Evolutionary conservation across 2,113 vertebrate genomes (phyloP).

Genomic region (Phaetusa simplex): DNA sequence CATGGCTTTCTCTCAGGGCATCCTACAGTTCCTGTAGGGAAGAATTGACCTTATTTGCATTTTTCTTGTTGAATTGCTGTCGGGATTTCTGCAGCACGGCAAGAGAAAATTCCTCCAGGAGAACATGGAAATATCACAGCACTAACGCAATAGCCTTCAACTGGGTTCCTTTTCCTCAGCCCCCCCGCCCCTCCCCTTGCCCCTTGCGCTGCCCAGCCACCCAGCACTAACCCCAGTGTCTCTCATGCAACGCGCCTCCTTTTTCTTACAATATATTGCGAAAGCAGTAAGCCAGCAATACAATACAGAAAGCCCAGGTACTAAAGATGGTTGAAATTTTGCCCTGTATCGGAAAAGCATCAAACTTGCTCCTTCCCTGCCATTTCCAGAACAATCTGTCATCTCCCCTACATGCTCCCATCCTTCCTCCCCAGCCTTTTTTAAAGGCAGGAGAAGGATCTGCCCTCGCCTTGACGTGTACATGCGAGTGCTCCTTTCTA

Average conservation of each 20-base stretch:
- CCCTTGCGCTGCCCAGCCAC: not conserved
- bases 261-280: not conserved
- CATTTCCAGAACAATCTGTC: not conserved
- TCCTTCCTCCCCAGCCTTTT: not conserved
- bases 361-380: not conserved
- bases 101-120: slow-evolving; percentile 44
- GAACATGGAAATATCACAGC: slow-evolving; percentile 48
- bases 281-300: not conserved
- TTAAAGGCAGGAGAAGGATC: not conserved
- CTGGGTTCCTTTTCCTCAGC: not conserved
- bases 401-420: not conserved
- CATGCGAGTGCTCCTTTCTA: not conserved
- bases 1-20: slow-evolving; percentile 40
- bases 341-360: not conserved
- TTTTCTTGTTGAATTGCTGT: slow-evolving; percentile 55
- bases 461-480: not conserved
- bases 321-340: not conserved
- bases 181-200: not conserved
- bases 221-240: not conserved
- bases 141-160: slow-evolving; percentile 7
- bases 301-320: accelerated
- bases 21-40: slow-evolving; percentile 38
- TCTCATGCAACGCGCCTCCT: accelerated
- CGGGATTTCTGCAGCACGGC: slow-evolving; percentile 15
- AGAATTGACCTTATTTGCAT: slow-evolving; percentile 69